Evolutionary conservation across 2,888 invertebrate genomes (phyloP), one percentile per base, ranked within the genome.

Genomic region (Agelastica alni): DNA sequence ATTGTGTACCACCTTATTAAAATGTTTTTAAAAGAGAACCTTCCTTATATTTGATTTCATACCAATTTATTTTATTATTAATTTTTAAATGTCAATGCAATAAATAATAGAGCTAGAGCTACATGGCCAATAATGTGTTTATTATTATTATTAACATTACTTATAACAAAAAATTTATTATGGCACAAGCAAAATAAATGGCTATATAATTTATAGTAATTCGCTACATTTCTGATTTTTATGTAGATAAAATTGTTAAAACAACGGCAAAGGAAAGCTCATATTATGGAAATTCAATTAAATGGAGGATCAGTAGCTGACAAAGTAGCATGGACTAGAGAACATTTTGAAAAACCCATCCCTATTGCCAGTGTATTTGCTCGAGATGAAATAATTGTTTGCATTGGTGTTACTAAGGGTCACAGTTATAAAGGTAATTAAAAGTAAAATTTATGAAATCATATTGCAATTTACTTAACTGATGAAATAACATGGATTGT

Each of bases 211-310:
- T n/a, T n/a, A n/a, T n/a, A n/a, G n/a, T n/a, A n/a, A n/a, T 26
- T 43, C 10, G 22, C 5, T 36, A 46, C 9, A 12, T 4, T 44
- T 14, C n/a, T 12, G n/a, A 46, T 9, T 47, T 51, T 36, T 12
- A 43, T 59, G 56, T 63, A 98, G 89, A 98, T 97, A 88, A 96
- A 97, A 77, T 81, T 99, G 73, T 83, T 99, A 78, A 93, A 94
- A 76, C 94, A 96, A 81, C 91, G 97, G 58, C 97, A 99, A 79
- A 99, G 99, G 90, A 99, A 99, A 80, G 97, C 98, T 2, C 97
- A 99, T 75, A 93, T 99, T 63, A 97, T 99, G 94, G 99, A 99
- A 81, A 96, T 99, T 76, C 99, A 99, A 80, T 77, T 99, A 66
- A 99, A 99, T 76, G 99, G 99, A 72, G 99, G 99, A 59, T 87